These are phyloP conservation scores for Papilio xuthus DNA, from an alignment of 1,140 invertebrate species.

Conservation along the genomic window DNA sequence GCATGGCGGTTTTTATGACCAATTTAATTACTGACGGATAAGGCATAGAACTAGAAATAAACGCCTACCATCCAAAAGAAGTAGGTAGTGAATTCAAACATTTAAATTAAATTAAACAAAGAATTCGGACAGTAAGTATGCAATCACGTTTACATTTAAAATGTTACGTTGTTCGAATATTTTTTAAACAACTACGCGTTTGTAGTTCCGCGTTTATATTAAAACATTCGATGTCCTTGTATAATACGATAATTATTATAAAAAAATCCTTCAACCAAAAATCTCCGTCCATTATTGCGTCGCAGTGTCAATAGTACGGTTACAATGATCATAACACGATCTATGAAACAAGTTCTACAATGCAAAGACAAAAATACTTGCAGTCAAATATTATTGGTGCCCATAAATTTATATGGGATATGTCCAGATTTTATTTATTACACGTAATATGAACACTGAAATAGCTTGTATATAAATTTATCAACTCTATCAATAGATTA, in stretches of 20 bases:
- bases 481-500: neutral
- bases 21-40: constrained; percentile 15
- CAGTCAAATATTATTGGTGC: constrained; percentile 3
- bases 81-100: neutral
- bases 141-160: neutral
- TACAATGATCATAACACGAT: constrained; percentile 28
- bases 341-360: constrained; percentile 28
- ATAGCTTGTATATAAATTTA: neutral
- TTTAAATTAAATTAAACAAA: neutral
- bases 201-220: constrained; percentile 28
- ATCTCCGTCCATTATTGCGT: constrained; percentile 27
- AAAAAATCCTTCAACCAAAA: constrained; percentile 34
- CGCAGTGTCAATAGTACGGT: constrained; percentile 22
- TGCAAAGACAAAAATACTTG: constrained; percentile 22
- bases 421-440: neutral
- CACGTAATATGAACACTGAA: neutral
- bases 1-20: constrained; percentile 23
- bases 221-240: constrained; percentile 35
- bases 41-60: neutral
- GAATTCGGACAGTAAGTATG: neutral
- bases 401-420: neutral
- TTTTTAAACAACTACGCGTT: constrained; percentile 23
- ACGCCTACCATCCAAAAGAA: neutral
- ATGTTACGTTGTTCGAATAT: constrained; percentile 5
- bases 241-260: constrained; percentile 12